Evolutionary conservation across 2,888 invertebrate species (phyloP), one percentile per base, ranked within the genome.

Genomic region (Toxonevra muliebris): DNA sequence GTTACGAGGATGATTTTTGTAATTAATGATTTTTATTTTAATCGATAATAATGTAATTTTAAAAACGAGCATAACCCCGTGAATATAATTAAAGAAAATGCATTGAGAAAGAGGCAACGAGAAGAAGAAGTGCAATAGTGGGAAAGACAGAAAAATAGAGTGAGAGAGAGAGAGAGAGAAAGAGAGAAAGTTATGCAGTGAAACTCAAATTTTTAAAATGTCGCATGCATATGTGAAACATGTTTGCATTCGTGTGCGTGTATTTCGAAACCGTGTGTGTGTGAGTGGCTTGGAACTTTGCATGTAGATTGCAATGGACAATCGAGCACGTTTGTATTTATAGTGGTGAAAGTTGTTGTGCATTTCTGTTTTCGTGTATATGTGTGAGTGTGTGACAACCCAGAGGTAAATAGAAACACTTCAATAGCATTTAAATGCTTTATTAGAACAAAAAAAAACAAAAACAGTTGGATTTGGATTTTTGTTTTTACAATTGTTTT

Each of bases 361-460:
- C 65, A 54, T 69, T 30, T 41, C 13, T 67, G 43, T 58, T 64
- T 71, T 61, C 61, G 64, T 72, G 41, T 66, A 67, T 68, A 57
- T 40, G 65, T 60, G 55, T 59, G n/a, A 66, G 41, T 57, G 17
- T 65, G 43, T 66, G 58, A 61, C 30, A 65, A n/a, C n/a, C n/a
- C n/a, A n/a, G n/a, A n/a, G n/a, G n/a, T n/a, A n/a, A n/a, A n/a
- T n/a, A n/a, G n/a, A n/a, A n/a, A n/a, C n/a, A n/a, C n/a, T n/a
- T n/a, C n/a, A n/a, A n/a, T n/a, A n/a, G n/a, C n/a, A n/a, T n/a
- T n/a, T n/a, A n/a, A n/a, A n/a, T n/a, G n/a, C n/a, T n/a, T n/a
- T n/a, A n/a, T n/a, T n/a, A n/a, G n/a, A n/a, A n/a, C n/a, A n/a
- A n/a, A n/a, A n/a, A n/a, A n/a, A n/a, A n/a, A n/a, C n/a, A n/a